Base-by-base conservation (phyloP, 2,888 invertebrate species). In the Agonopterix heracliana region DNA sequence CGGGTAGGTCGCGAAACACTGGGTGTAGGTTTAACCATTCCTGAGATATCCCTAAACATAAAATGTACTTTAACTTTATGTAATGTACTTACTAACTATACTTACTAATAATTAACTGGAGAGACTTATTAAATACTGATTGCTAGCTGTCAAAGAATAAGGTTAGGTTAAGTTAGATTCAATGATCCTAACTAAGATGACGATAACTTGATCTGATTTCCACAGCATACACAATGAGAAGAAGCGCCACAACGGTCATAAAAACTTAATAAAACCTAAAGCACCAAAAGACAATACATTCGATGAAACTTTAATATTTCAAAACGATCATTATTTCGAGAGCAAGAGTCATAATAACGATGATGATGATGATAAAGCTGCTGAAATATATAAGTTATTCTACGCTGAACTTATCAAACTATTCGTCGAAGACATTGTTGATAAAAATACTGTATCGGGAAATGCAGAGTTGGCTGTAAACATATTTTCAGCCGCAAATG, bases 361-460 rank as follows among this genome's bases (percentile, higher is more conserved):
- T 0, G 66, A 70, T 2, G 71, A 71, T 2, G 74, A 80, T 4
- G 60, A 61, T 3, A 64, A 64, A 26, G 64, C 68, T 3, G 55
- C 55, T 7, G 75, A 71, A 46, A 59, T 75, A 26, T 73, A 76
- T 50, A 80, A 78, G 53, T 54, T 78, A 4, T 79, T 84, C 49
- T 86, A 85, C 45, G 79, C 84, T 43, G 81, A 82, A 58, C 58
- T 89, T 0, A 81, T 89, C 44, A 85, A 84, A 60, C 59, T 81
- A 36, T 78, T 91, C 53, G 58, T 90, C 5, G 46, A 75, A 60
- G 71, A 90, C 73, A 54, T 80, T 60, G 64, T 64, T 52, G 58
- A 59, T 56, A 67, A 81, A 48, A 58, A 51, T 17, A 66, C 66
- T 1, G 77, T 75, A 50, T 43, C 80, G 5, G 68, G 66, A 49